phyloP scores from a whole-genome alignment of 2,113 vertebrate genomes.

The Ovibos moschatus region DNA sequence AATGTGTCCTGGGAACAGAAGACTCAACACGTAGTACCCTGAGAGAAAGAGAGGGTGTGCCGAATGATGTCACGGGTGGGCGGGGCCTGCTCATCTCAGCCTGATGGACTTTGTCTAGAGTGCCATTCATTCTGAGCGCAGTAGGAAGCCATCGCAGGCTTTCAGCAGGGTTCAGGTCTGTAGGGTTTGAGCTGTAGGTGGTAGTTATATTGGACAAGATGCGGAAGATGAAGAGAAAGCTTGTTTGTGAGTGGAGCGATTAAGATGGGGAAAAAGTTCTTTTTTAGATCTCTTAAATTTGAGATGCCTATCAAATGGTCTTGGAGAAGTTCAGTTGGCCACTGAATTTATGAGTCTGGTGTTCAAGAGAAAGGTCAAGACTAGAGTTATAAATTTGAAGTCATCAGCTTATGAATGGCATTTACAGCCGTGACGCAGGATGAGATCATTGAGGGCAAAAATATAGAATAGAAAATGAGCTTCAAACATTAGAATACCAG shows the following conservation, averaged over 20 bases:
- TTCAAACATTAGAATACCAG: neutral
- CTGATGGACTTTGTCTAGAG: neutral
- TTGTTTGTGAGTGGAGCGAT: too few relatives aligned
- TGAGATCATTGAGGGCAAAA: neutral
- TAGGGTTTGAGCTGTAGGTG: neutral
- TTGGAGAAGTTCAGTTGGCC: neutral
- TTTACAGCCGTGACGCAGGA: neutral
- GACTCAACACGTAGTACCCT: neutral
- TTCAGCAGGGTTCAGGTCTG: neutral
- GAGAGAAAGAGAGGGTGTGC: neutral
- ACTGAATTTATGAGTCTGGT: neutral
- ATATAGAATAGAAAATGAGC: neutral
- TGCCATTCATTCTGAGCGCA: neutral
- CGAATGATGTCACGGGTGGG: neutral
- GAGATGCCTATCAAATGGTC: neutral
- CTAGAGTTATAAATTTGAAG: neutral
- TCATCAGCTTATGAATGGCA: neutral
- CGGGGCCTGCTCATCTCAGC: rapidly evolving
- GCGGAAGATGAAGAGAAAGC: neutral
- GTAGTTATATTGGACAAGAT: neutral
- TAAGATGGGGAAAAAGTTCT: neutral
- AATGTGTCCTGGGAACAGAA: neutral
- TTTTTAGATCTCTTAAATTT: neutral
- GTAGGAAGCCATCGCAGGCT: neutral
- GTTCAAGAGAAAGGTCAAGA: neutral